Percentiles rank a stretch among this genome's conserved stretches.
Evolutionary conservation across 1,140 invertebrate species (phyloP).

Genomic region (Caenorhabditis inopinata): DNA sequence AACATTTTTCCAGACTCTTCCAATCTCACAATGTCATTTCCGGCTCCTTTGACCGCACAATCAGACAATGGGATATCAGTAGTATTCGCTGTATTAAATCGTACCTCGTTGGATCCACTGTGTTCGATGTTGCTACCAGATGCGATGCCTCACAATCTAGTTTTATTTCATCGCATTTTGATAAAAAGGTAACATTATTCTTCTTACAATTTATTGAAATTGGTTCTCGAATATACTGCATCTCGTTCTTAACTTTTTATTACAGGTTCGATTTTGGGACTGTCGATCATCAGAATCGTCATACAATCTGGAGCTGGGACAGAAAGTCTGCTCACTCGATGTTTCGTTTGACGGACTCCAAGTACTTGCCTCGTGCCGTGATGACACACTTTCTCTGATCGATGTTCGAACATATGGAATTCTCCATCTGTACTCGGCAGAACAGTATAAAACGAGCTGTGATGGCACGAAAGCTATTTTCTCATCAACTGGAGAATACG

Average conservation of each 20-base stretch:
- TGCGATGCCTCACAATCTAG: background rate
- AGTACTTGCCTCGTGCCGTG: slow-evolving; percentile 45
- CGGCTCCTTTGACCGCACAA: background rate
- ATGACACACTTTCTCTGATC: slow-evolving; percentile 46
- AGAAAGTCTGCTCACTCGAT: slow-evolving; percentile 38
- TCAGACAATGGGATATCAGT: slow-evolving; percentile 3
- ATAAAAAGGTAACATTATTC: background rate
- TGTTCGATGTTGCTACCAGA: background rate
- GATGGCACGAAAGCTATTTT: background rate
- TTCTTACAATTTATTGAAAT: background rate
- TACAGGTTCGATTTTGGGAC: slow-evolving; percentile 4
- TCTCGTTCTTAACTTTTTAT: background rate
- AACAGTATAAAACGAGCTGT: slow-evolving; percentile 8
- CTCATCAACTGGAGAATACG: slow-evolving; percentile 1
- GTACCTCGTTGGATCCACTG: background rate
- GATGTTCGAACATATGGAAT: slow-evolving; percentile 37
- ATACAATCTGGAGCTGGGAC: slow-evolving; percentile 22
- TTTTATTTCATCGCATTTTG: slow-evolving; percentile 14
- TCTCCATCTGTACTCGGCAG: slow-evolving; percentile 40
- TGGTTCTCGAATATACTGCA: no score
- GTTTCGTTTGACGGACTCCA: slow-evolving; percentile 12
- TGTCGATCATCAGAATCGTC: background rate
- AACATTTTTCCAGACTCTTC: background rate
- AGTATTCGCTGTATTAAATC: background rate
- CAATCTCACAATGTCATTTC: slow-evolving; percentile 7